Evolutionary conservation across 2,113 vertebrate species (phyloP).

Genomic region (Perca fluviatilis): DNA sequence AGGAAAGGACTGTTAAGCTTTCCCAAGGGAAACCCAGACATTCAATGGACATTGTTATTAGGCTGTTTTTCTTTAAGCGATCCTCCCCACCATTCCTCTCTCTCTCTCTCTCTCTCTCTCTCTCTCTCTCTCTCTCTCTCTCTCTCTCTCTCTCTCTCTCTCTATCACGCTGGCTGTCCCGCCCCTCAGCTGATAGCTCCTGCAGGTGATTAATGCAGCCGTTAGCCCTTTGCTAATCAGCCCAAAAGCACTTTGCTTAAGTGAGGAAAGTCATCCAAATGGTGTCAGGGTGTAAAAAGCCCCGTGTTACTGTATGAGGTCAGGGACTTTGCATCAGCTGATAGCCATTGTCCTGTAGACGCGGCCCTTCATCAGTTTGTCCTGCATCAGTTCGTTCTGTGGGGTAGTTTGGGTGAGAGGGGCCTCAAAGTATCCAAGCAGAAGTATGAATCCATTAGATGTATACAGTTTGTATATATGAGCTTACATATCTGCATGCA

Average conservation of each 20-base stretch:
- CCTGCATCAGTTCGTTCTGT: neutral
- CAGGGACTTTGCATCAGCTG: constrained; percentile 16
- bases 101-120: neutral
- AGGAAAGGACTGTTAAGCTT: constrained; percentile 71
- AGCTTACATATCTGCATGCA: neutral
- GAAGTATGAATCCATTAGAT: too few species aligned
- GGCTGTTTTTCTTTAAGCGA: constrained; percentile 59
- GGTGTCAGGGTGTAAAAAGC: constrained; percentile 20
- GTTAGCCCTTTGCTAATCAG: constrained; percentile 64
- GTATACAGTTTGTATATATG: neutral
- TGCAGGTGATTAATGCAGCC: constrained; percentile 67
- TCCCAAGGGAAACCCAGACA: constrained; percentile 69
- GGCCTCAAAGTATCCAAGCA: neutral
- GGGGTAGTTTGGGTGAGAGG: neutral
- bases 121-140: constrained; percentile 14
- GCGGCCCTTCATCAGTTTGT: neutral
- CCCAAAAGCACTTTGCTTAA: constrained; percentile 64
- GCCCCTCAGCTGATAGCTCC: constrained; percentile 44
- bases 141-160: neutral
- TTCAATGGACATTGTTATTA: constrained; percentile 78
- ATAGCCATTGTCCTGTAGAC: neutral
- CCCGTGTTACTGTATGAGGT: constrained; percentile 19
- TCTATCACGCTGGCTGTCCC: neutral
- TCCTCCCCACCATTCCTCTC: constrained; percentile 31
- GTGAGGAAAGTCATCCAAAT: constrained; percentile 51